Base-by-base conservation (phyloP, 2,888 invertebrate genomes). In the Cybosia mesomella region DNA sequence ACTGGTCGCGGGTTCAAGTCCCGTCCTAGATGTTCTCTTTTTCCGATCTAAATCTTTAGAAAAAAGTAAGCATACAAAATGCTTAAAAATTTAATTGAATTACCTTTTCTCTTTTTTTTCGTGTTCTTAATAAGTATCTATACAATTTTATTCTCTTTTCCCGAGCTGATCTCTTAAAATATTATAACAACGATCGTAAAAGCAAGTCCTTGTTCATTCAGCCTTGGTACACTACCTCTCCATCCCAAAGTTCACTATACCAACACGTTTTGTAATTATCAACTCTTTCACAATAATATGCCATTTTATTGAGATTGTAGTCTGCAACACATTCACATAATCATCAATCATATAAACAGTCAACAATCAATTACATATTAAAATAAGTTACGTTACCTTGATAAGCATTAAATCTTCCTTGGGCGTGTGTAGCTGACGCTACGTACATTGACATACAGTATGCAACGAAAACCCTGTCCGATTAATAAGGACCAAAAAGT, bases 141-240 rank as follows among this genome's bases (percentile, higher is more conserved):
- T n/a, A n/a, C n/a, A n/a, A n/a, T n/a, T n/a, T n/a, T 11, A 39
- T 66, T 18, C 8, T 21, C 36, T 39, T 60, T 54, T 59, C 11
- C 24, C 18, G 24, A 15, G 21, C 22, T 43, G 36, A 43, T 59
- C 22, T 54, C 54, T 60, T 28, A 36, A 66, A 28, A 34, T 59
- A 28, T 24, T 18, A 2, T 5, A 4, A 28, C 28, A 5, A 28
- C 13, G 28, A 34, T 68, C 15, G 66, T 71, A 72, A 68, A 70
- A 77, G 57, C 63, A 22, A 21, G 67, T 43, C 81, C 81, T 80
- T 72, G 77, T 9, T 1, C 13, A 0, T 4, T 9, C 57, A 61
- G 59, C 82, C 83, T 80, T 79, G 71, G 49, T 55, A 39, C 22
- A 9, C 28, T 70, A 73, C 83, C 77, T 62, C 71, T 70, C 67